Base-by-base conservation (phyloP, 2,113 vertebrate species). In the Xiphophorus maculatus region DNA sequence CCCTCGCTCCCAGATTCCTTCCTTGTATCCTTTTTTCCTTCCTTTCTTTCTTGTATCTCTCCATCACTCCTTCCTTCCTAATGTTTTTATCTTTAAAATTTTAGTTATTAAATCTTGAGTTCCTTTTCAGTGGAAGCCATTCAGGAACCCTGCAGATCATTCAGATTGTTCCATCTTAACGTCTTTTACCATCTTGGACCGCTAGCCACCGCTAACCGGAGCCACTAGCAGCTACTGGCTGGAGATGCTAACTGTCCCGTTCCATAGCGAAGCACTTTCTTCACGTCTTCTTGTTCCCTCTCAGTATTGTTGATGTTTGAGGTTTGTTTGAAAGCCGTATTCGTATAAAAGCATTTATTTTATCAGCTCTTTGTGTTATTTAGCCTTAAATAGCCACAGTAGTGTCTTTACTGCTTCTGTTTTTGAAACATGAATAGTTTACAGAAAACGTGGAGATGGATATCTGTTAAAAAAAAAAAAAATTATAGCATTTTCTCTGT, bases 251-350 rank as follows among this genome's bases (percentile, higher is more conserved):
- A 84, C 84, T 86, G 81, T 83, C 86, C 73, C 33, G 19, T 81
- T 85, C 29, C 84, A 83, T 86, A 92, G 87, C 87, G 87, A 92
- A 93, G 91, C 92, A 93, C 92, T 93, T 93, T 92, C 77, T 78
- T 22, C 8, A 83, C 69, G 68, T 81, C 80, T 87, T 87, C 72
- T 87, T 85, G 82, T 84, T 87, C 82, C 85, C 89, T 86, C 76
- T 89, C 90, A 92, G 89, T 93, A 91, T 93, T 93, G 89, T 89
- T 74, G 76, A 86, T 83, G 74, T 85, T 86, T 86, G 66, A 77
- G 29, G 35, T 90, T 88, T 83, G 81, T 86, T 87, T 90, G 83
- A 88, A 87, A 84, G 79, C 82, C 90, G 81, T 91, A 90, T 88
- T 90, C 87, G 83, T 90, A 92, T 88, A 42, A 90, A 80, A 80